Evolutionary conservation across 1,140 invertebrate genomes (phyloP), one percentile per base, ranked within the genome.

Genomic region (Caenorhabditis latens): DNA sequence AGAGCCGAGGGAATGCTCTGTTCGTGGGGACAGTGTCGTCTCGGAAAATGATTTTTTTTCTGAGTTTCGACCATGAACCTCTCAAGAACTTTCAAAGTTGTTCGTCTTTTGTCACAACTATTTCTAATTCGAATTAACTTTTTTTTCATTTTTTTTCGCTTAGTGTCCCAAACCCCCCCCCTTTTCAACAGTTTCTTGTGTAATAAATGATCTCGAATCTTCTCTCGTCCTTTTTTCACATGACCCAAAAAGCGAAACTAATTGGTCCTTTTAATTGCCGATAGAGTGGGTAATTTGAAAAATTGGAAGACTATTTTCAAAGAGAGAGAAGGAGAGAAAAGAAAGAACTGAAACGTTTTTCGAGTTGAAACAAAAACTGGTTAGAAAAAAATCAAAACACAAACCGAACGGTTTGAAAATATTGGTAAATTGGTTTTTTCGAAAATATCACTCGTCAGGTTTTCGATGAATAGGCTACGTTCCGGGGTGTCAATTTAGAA

Each of bases 211-310:
- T 79, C 43, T 79, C 43, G 46, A 50, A 79, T 50, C 71, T 71
- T 48, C 65, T 46, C 40, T n/a, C n/a, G 5, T 24, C 42, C 6
- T 53, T 42, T 11, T 50, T 24, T n/a, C 71, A 50, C 46, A 79
- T 79, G 71, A 79, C 71, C 71, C 71, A 50, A 79, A 79, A 79
- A 50, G 71, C 9, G 71, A 79, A 79, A 79, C 71, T 13, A 50
- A 79, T 79, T 79, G 46, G 43, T 7, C 57, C 14, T 24, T 79
- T 48, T 50, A 79, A 79, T 50, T 24, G n/a, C 24, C 46, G 11
- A 19, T 4, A 63, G 42, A 24, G 46, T 43, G 71, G 46, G 40
- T 32, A 46, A 13, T 40, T 63, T 32, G 21, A 11, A 53, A 53
- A 53, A 53, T 32, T 21, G 46, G 13, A 7, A 24, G 11, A 24